phyloP scores from a whole-genome alignment of 2,797 vertebrate species.

The Helarctos malayanus region DNA sequence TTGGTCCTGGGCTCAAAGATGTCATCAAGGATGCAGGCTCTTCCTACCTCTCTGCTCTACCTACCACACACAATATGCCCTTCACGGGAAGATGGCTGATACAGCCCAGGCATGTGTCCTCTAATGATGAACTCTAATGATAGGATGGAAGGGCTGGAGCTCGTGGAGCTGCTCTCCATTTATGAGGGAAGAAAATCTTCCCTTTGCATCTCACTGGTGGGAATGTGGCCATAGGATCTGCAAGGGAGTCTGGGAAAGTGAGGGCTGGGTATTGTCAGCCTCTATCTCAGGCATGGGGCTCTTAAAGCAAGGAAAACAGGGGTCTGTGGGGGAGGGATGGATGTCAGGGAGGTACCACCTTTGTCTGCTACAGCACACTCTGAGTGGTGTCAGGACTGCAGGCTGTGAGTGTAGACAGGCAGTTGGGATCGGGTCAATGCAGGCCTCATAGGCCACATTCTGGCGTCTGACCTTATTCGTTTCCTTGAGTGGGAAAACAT shows the following conservation, averaged over 20 bases:
- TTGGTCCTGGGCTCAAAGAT: neutral
- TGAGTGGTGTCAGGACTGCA: neutral
- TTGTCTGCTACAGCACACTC: neutral
- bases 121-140: rapidly evolving
- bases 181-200: neutral
- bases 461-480: neutral
- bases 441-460: neutral
- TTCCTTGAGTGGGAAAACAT: neutral
- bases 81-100: neutral
- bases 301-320: neutral
- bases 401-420: neutral
- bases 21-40: too few species aligned
- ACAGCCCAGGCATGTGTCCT: neutral
- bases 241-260: neutral
- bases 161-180: neutral
- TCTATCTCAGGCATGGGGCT: neutral
- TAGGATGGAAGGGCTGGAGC: neutral
- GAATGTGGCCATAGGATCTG: neutral
- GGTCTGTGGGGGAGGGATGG: neutral
- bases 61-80: neutral
- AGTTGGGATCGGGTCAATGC: too few species aligned
- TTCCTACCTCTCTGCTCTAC: neutral
- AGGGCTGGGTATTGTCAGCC: neutral
- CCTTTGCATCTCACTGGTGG: neutral
- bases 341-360: too few species aligned